Evolutionary conservation across 2,113 vertebrate genomes (phyloP).

Genomic region (Pampusana beccarii): DNA sequence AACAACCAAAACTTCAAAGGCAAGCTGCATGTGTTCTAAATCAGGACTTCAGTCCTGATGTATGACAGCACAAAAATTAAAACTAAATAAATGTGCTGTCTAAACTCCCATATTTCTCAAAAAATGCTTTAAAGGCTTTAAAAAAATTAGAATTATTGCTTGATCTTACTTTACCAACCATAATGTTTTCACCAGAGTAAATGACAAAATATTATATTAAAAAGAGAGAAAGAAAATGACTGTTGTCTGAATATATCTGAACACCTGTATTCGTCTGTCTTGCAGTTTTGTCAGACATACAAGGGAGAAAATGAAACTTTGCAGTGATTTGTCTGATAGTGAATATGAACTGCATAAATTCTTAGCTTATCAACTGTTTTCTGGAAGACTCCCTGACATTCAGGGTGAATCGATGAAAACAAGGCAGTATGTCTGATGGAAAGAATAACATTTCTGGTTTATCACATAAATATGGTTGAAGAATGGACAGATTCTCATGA

Average conservation of each 20-base stretch:
- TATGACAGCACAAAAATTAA: slow-evolving; percentile 82
- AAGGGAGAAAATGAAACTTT: slow-evolving; percentile 59
- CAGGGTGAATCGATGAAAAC: background rate
- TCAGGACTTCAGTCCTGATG: slow-evolving; percentile 79
- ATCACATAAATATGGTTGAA: background rate
- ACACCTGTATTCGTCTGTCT: slow-evolving; percentile 72
- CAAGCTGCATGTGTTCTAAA: slow-evolving; percentile 79
- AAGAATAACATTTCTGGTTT: background rate
- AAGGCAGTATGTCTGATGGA: background rate
- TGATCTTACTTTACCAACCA: slow-evolving; percentile 61
- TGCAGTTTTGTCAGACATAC: slow-evolving; percentile 59
- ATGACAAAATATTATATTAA: slow-evolving; percentile 48
- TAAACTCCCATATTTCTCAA: slow-evolving; percentile 71
- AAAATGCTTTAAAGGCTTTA: slow-evolving; percentile 59
- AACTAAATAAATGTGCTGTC: slow-evolving; percentile 82
- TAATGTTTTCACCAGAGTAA: slow-evolving; percentile 64
- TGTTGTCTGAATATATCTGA: slow-evolving; percentile 60
- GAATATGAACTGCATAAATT: slow-evolving; percentile 22
- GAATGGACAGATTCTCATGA: background rate
- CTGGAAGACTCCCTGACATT: background rate
- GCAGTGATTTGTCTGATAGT: slow-evolving; percentile 69
- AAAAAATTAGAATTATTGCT: slow-evolving; percentile 56
- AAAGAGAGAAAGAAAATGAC: slow-evolving; percentile 11
- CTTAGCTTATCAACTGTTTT: slow-evolving; percentile 26
- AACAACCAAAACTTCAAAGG: slow-evolving; percentile 77